phyloP scores from a whole-genome alignment of 2,797 vertebrate species.

The Chanos chanos region DNA sequence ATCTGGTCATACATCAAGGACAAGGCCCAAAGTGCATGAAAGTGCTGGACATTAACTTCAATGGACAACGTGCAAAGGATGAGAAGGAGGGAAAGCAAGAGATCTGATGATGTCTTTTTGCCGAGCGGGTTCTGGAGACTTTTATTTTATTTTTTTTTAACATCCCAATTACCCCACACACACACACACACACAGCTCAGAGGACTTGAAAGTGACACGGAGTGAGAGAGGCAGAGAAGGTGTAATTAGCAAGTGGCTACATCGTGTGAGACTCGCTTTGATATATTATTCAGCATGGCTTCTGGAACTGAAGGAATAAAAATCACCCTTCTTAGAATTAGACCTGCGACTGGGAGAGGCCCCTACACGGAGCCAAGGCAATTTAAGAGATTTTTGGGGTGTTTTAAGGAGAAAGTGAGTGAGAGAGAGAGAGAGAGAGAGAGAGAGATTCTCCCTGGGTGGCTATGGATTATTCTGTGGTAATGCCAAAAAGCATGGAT shows the following conservation, averaged over 20 bases:
- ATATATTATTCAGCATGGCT: slow-evolving; percentile 73
- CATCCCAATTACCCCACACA: slow-evolving; percentile 51
- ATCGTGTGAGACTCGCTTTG: slow-evolving; percentile 70
- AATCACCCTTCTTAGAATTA: slow-evolving; percentile 63
- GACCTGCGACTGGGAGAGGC: slow-evolving; percentile 55
- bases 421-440: slow-evolving; percentile 30
- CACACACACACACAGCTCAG: slow-evolving; percentile 49
- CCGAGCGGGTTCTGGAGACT: slow-evolving; percentile 28
- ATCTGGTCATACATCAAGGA: slow-evolving; percentile 35
- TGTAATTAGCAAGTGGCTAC: slow-evolving; percentile 70
- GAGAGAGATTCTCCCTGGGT: too few relatives aligned
- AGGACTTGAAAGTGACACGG: slow-evolving; percentile 60
- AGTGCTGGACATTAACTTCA: slow-evolving; percentile 57
- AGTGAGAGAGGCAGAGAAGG: slow-evolving; percentile 42
- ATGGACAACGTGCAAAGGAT: slow-evolving; percentile 46
- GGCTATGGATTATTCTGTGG: too few relatives aligned
- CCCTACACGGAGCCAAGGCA: slow-evolving; percentile 21
- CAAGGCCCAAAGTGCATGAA: slow-evolving; percentile 40
- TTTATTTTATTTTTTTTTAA: slow-evolving; percentile 29
- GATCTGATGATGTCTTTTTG: slow-evolving; percentile 27
- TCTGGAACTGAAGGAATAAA: slow-evolving; percentile 16
- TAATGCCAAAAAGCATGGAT: too few relatives aligned
- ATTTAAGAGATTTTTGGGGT: slow-evolving; percentile 57
- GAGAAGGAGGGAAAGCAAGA: slow-evolving; percentile 4
- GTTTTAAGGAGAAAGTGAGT: slow-evolving; percentile 43